Conservation (phyloP, 2,888 invertebrate species). For the Callyntrura sp. region DNA sequence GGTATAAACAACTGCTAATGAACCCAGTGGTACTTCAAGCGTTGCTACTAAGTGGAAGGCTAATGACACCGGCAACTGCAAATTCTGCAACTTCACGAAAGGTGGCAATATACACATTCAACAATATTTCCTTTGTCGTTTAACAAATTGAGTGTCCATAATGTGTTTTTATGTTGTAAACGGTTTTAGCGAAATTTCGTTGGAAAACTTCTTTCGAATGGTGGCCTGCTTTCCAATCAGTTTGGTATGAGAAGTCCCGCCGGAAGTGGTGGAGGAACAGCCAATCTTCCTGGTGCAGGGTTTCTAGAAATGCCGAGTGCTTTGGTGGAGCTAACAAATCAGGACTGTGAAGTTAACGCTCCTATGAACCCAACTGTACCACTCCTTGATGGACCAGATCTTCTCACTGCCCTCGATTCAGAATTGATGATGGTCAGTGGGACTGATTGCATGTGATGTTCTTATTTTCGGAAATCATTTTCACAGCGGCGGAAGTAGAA, state of each 20-base stretch:
- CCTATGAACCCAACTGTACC: too few species aligned
- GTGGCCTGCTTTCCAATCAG: neutral
- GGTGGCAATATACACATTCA: neutral
- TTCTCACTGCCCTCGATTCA: slow-evolving; percentile 86
- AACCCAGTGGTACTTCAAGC: slow-evolving; percentile 63
- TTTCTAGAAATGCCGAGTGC: slow-evolving; percentile 79
- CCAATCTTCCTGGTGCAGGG: slow-evolving; percentile 38
- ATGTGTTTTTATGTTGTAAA: neutral
- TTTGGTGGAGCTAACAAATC: slow-evolving; percentile 86
- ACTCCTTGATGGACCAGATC: slow-evolving; percentile 86
- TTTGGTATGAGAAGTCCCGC: neutral
- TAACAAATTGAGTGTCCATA: neutral
- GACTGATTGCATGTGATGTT: slow-evolving; percentile 31
- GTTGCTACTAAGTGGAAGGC: slow-evolving; percentile 22
- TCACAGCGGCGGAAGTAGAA: neutral
- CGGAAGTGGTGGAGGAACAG: neutral
- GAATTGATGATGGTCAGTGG: slow-evolving; percentile 23
- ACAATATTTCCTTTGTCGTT: neutral
- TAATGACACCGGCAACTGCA: slow-evolving; percentile 11
- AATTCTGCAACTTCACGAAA: slow-evolving; percentile 26
- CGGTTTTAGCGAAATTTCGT: slow-evolving; percentile 74
- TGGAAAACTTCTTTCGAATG: slow-evolving; percentile 64
- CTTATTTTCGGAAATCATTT: neutral
- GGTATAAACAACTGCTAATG: slow-evolving; percentile 46
- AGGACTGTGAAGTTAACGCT: slow-evolving; percentile 87